These are phyloP conservation scores for Phyllostomus hastatus DNA, from an alignment of 2,113 vertebrate species.

Conservation along the genomic window DNA sequence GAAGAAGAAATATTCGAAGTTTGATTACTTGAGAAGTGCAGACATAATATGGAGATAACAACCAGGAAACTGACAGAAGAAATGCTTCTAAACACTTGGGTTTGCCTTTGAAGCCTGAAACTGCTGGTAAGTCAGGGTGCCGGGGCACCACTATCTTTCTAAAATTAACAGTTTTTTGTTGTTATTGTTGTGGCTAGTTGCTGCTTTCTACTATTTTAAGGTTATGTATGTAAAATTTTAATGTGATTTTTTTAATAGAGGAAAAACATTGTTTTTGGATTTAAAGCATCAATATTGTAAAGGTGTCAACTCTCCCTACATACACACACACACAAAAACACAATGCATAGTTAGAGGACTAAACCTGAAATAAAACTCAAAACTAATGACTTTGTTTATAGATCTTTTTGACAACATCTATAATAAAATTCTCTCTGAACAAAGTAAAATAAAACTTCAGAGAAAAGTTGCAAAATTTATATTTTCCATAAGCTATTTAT, in stretches of 20 bases:
- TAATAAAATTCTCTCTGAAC: not conserved
- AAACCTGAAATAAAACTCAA: not conserved
- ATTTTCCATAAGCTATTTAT: not conserved
- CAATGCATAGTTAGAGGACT: not conserved
- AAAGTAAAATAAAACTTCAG: not conserved
- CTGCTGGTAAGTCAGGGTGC: not conserved
- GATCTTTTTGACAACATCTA: not conserved
- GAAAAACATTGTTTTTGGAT: not conserved
- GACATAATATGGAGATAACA: not conserved
- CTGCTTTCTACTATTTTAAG: not conserved
- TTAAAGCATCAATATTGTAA: not conserved
- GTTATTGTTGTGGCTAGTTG: not conserved
- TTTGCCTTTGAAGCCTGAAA: not conserved
- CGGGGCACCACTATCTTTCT: not conserved
- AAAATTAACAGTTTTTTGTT: not conserved
- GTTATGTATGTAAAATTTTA: not conserved
- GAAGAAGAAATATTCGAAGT: not conserved
- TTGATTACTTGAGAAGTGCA: not conserved
- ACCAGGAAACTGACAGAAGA: not conserved
- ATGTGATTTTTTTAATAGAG: not conserved
- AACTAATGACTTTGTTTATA: not conserved
- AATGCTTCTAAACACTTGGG: not conserved
- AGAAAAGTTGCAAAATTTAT: not conserved
- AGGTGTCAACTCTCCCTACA: not conserved
- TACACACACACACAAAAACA: not conserved